Conservation (phyloP, 2,888 invertebrate species). For the Nineta flava region DNA sequence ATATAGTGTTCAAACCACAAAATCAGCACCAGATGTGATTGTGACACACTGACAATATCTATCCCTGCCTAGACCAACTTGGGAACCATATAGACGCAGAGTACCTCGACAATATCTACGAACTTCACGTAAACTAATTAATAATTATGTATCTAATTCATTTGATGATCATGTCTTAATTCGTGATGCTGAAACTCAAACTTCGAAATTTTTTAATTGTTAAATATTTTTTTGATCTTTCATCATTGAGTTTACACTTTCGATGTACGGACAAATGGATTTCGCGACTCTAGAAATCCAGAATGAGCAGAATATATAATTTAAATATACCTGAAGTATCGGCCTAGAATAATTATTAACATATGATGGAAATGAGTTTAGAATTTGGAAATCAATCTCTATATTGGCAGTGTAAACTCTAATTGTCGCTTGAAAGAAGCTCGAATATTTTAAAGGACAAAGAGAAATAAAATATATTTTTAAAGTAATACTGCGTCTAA, state of each 20-base stretch:
- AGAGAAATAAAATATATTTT: too few species aligned
- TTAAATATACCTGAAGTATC: too few species aligned
- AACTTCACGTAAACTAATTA: slow-evolving; percentile 24
- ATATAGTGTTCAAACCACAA: slow-evolving; percentile 69
- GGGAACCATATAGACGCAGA: slow-evolving; percentile 41
- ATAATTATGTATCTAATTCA: slow-evolving; percentile 23
- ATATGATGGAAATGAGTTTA: too few species aligned
- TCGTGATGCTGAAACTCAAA: slow-evolving; percentile 4
- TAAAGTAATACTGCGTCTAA: too few species aligned
- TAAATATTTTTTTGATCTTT: background rate
- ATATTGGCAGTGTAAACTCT: too few species aligned
- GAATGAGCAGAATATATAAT: too few species aligned
- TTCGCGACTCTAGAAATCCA: too few species aligned
- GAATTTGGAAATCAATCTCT: too few species aligned
- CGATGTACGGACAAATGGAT: too few species aligned
- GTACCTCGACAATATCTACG: slow-evolving; percentile 30
- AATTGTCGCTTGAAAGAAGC: too few species aligned
- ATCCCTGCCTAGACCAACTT: slow-evolving; percentile 15
- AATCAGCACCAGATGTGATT: slow-evolving; percentile 81
- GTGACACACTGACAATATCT: slow-evolving; percentile 59
- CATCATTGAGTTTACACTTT: background rate
- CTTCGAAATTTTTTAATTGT: background rate
- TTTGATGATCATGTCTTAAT: slow-evolving; percentile 2
- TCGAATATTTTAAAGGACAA: too few species aligned
- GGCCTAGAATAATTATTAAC: too few species aligned